phyloP scores from a whole-genome alignment of 2,888 invertebrate species.

The Exocentrus adspersus region DNA sequence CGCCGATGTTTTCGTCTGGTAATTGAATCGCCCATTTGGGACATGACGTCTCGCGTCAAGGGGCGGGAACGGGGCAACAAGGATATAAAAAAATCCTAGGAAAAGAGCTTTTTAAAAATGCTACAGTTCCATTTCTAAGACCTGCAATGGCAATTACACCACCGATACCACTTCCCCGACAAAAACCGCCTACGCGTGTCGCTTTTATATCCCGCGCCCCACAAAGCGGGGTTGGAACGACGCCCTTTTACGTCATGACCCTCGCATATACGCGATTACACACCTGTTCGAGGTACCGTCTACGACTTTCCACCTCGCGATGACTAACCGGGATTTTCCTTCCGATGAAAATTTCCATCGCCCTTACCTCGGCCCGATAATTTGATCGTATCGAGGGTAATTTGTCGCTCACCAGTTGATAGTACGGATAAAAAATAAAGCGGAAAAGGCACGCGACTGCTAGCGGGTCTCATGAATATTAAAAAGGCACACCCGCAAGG shows the following conservation, averaged over 20 bases:
- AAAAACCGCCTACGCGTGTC: background rate
- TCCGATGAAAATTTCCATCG: conserved; percentile 20
- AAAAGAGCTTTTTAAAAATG: too few relatives aligned
- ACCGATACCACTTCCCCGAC: background rate
- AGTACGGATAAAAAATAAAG: background rate
- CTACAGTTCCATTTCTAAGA: too few relatives aligned
- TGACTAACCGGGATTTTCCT: conserved; percentile 24
- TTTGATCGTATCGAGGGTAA: conserved; percentile 27
- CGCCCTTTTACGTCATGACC: background rate
- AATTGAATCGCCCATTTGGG: conserved; percentile 18
- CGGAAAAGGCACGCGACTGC: background rate
- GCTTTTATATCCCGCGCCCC: background rate
- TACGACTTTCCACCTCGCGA: too few relatives aligned
- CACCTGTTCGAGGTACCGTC: conserved; percentile 3
- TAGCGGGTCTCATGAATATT: conserved; percentile 5
- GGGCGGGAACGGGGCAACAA: background rate
- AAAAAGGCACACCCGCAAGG: too few relatives aligned
- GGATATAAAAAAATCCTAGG: too few relatives aligned
- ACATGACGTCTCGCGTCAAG: background rate
- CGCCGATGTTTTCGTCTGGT: conserved; percentile 18
- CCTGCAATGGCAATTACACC: too few relatives aligned
- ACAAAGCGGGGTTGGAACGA: background rate
- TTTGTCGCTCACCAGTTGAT: conserved; percentile 30
- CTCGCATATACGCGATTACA: background rate
- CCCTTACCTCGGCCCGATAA: conserved; percentile 24